Evolutionary conservation across 2,797 vertebrate species (phyloP).

Genomic region (Meda fulgida): DNA sequence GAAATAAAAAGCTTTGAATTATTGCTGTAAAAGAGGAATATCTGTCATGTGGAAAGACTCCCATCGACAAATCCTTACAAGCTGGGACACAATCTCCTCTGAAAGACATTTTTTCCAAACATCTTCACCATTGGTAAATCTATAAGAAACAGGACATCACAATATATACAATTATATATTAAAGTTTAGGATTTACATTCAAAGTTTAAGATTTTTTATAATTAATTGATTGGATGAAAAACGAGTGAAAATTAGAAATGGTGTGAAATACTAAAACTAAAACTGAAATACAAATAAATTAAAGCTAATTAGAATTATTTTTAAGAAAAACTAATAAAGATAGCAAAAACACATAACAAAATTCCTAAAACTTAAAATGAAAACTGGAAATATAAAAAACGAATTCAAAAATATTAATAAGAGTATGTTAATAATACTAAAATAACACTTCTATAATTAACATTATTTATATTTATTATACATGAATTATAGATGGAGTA

Average conservation of each 20-base stretch:
- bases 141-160: conserved; percentile 48
- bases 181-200: too few species aligned
- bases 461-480: background rate
- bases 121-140: conserved; percentile 72
- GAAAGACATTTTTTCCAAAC: conserved; percentile 73
- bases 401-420: background rate
- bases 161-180: background rate
- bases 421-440: background rate
- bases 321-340: too few species aligned
- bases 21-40: background rate
- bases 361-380: background rate
- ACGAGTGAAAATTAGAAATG: too few species aligned
- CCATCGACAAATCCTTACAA: conserved; percentile 63
- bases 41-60: background rate
- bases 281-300: background rate
- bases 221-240: too few species aligned
- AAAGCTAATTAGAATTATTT: too few species aligned
- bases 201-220: too few species aligned
- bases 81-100: conserved; percentile 62
- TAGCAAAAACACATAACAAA: too few species aligned
- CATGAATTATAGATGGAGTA: background rate
- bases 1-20: conserved; percentile 20
- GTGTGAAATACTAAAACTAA: too few species aligned
- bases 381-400: background rate
- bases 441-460: background rate